Base-by-base conservation (phyloP, 2,797 vertebrate genomes). In the Syndactyla subalaris region DNA sequence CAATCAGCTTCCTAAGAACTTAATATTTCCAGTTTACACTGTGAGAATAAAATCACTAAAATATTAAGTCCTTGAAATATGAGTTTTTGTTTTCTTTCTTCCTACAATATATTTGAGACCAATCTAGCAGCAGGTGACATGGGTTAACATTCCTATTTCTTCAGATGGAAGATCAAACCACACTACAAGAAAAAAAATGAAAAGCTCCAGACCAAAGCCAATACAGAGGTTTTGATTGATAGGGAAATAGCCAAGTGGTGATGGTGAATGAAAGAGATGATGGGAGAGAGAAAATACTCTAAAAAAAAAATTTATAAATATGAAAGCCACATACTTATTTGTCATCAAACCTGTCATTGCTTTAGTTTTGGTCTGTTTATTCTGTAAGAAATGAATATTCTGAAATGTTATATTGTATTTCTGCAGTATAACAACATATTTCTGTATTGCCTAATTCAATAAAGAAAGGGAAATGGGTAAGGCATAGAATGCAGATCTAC, bases 61-160 rank as follows among this genome's bases (percentile, higher is more conserved):
- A 90, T 84, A 73, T 73, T 79, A 95, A 59, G 41, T 55, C 48
- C 26, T 73, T 92, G 70, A 94, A 81, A 88, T 75, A 89, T 29
- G 54, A 74, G 32, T 39, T 77, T 88, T 4, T 85, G 9, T 83
- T 91, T 87, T 85, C 36, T 73, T 76, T 21, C 91, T 95, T 73
- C 12, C 10, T 89, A 18, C 2, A 27, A 59, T 52, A 59, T 67
- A 63, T 78, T 54, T 78, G 46, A 88, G 65, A 80, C 27, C 85
- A 94, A 72, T 89, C 27, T 83, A 93, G 46, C 15, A 83, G 19
- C 4, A 34, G 20, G 36, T 61, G 41, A 58, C 26, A 43, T 9
- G 6, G 39, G 21, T 78, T 72, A 78, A 49, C 16, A 32, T 43
- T n/a, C 30, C 22, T 78, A 3, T 82, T 88, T 87, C 59, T 85